Evolutionary conservation across 2,113 vertebrate species (phyloP), one percentile per base, ranked within the genome.

Genomic region (Bufo gargarizans): DNA sequence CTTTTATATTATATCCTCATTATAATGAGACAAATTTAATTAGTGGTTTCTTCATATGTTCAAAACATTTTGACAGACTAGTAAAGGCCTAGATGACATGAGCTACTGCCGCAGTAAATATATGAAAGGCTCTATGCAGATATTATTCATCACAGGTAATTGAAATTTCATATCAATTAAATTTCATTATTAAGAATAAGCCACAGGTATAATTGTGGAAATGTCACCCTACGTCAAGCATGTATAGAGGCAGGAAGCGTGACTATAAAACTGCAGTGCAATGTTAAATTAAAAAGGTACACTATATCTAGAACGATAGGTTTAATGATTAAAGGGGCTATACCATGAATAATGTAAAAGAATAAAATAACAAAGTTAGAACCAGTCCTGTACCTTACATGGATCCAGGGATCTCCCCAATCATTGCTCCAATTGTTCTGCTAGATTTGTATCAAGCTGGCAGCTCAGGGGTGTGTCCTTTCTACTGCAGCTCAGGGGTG

Each of bases 101-200:
- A 81, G 78, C 55, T 81, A 17, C 33, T 17, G 78, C 14, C 0
- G n/a, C 33, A 12, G 47, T 77, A 77, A 77, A 77, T 47, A 53
- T 12, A 53, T 45, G 22, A 45, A 79, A 33, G 16, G 22, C 56
- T 77, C 19, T 11, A 11, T 55, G 59, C 13, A 19, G 22, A 58
- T 56, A 59, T 81, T n/a, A 81, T 19, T 81, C 33, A 59, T 61
- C 56, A 45, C 22, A 4, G 22, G 56, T 81, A 47, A 81, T 81
- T 61, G 61, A 80, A 82, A 61, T 82, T 59, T 47, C 58, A 82
- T 45, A 63, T 77, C 58, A 63, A 59, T 82, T 63, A 82, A 63
- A 63, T 63, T 82, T 16, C 56, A 12, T 63, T 82, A 82, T 63
- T 59, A 63, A 63, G 14, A 47, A 45, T 47, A 33, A 81, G 76